Conservation (phyloP, 2,888 invertebrate species). For the Dryocosmus kuriphilus region DNA sequence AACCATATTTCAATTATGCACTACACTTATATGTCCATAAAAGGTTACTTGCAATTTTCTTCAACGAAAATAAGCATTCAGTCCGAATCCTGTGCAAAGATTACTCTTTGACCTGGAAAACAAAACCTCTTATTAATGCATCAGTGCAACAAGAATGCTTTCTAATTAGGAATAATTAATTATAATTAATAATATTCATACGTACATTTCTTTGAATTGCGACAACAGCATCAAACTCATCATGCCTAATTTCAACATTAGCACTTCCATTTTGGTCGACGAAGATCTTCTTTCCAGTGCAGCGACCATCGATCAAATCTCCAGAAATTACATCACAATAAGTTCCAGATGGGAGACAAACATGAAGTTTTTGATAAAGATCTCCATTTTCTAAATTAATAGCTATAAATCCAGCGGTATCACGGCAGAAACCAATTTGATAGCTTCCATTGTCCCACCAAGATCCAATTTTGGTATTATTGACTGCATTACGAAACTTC, state of each 20-base stretch:
- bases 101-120: not conserved
- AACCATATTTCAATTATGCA: no score
- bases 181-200: constrained; percentile 26
- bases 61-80: not conserved
- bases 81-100: not conserved
- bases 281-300: constrained; percentile 83
- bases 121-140: not conserved
- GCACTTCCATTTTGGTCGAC: constrained; percentile 82
- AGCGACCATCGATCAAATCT: constrained; percentile 79
- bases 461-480: constrained; percentile 79
- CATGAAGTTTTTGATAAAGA: constrained; percentile 81
- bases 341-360: constrained; percentile 85
- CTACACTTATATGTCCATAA: no score
- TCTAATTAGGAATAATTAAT: not conserved
- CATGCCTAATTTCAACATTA: constrained; percentile 79
- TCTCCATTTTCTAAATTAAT: constrained; percentile 85
- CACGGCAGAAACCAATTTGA: constrained; percentile 92
- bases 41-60: not conserved
- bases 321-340: constrained; percentile 95
- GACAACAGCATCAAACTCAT: constrained; percentile 83
- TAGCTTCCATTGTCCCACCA: constrained; percentile 92
- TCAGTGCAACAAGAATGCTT: not conserved
- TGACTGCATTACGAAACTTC: constrained; percentile 85
- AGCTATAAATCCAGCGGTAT: constrained; percentile 85
- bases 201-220: constrained; percentile 82